Conservation (phyloP, 92 coral and sea anemone genomes). For the Heteractis magnifica region DNA sequence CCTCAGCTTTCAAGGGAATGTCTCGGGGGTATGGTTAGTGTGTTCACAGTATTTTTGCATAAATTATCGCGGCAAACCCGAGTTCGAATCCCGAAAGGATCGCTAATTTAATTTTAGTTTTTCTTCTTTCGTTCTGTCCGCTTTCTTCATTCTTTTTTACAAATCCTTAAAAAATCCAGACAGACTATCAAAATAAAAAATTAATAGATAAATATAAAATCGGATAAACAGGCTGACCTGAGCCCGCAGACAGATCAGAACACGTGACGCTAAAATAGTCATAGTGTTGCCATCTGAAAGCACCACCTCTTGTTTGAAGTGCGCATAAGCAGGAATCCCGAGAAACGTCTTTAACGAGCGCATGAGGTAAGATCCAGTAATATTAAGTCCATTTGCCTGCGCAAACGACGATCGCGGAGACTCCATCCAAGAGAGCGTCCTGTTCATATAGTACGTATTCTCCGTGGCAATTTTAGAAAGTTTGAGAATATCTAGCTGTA, state of each 20-base stretch:
- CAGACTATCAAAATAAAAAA: too few relatives aligned
- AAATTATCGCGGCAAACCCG: too few relatives aligned
- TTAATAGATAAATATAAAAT: neutral
- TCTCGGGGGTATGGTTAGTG: too few relatives aligned
- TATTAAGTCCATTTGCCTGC: neutral
- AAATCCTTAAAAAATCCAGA: too few relatives aligned
- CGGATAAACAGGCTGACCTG: conserved; percentile 47
- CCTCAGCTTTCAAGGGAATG: too few relatives aligned
- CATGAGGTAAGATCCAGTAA: conserved; percentile 38
- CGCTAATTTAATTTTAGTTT: too few relatives aligned
- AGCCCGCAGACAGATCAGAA: conserved; percentile 52
- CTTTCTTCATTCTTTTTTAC: too few relatives aligned
- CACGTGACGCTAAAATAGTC: conserved; percentile 65
- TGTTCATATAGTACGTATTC: conserved; percentile 55
- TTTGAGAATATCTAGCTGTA: conserved; percentile 49
- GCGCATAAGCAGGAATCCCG: conserved; percentile 27
- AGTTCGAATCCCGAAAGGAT: too few relatives aligned
- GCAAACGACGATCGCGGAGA: conserved; percentile 26
- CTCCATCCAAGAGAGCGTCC: conserved; percentile 68
- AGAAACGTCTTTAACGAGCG: conserved; percentile 43
- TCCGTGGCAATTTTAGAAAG: conserved; percentile 48
- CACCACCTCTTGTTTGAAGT: conserved; percentile 55
- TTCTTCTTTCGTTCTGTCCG: too few relatives aligned
- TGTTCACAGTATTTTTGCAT: too few relatives aligned
- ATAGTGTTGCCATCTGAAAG: conserved; percentile 44